phyloP scores from a whole-genome alignment of 2,797 vertebrate species.

The Parotocinclus haroldoi region DNA sequence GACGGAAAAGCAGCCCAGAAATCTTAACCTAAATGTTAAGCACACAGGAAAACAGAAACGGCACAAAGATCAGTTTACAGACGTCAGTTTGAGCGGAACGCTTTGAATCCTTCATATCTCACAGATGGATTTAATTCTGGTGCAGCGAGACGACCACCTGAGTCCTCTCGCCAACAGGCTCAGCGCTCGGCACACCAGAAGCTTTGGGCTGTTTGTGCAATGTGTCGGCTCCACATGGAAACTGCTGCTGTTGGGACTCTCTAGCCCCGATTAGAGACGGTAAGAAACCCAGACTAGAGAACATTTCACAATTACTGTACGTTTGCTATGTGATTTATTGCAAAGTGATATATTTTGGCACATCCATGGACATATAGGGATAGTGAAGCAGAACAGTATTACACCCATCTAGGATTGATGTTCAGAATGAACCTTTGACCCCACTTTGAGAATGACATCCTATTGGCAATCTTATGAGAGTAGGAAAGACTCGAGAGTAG shows the following conservation, averaged over 20 bases:
- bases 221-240: not conserved
- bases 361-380: not conserved
- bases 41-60: constrained; percentile 20
- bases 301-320: too few species aligned
- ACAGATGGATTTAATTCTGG: constrained; percentile 35
- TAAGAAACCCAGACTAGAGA: not conserved
- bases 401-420: not conserved
- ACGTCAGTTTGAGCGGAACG: constrained; percentile 8
- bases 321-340: too few species aligned
- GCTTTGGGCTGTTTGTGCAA: constrained; percentile 18
- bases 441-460: not conserved
- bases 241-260: not conserved
- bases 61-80: constrained; percentile 42
- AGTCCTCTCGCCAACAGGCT: constrained; percentile 47
- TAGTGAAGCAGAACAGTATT: not conserved
- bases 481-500: not conserved
- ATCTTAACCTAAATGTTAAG: not conserved
- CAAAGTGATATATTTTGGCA: too few species aligned
- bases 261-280: not conserved
- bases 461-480: not conserved
- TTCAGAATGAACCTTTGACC: not conserved
- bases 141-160: constrained; percentile 54
- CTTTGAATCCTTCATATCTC: constrained; percentile 30
- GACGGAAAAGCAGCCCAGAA: too few species aligned
- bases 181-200: constrained; percentile 36